Base-by-base conservation (phyloP, 2,888 invertebrate genomes). In the Cryptophagus acutangulus region DNA sequence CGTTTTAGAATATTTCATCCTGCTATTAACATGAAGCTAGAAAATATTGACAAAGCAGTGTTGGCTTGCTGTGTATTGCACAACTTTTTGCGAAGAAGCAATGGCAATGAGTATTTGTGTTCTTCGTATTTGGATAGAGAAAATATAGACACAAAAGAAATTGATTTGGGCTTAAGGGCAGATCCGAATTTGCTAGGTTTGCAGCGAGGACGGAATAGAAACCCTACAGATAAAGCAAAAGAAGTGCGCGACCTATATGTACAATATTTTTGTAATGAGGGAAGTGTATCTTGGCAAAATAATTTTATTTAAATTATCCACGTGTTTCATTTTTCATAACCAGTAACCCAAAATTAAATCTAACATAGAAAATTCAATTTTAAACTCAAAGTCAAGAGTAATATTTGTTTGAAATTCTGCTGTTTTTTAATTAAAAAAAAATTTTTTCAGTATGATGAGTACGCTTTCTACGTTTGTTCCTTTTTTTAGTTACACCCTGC, bases 21-120 rank as follows among this genome's bases (percentile, higher is more conserved):
- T n/a, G n/a, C n/a, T n/a, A n/a, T n/a, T n/a, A n/a, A n/a, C n/a
- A n/a, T n/a, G n/a, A n/a, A n/a, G 13, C 24, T 36, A 16, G 41
- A 41, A 20, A 41, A 39, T 33, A 16, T 40, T 9, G 33, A 40
- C 4, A 33, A 20, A 16, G 39, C 39, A 5, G 42, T 43, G 14
- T 17, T 40, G 34, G 43, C 43, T 12, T 9, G 34, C 25, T 40
- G 34, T 40, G 35, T 20, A 28, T 26, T 43, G n/a, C 43, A 43
- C 25, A 43, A 43, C 28, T 43, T 40, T 35, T 30, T 35, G 24
- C 29, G 38, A 31, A 33, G 20, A 20, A 20, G 36, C n/a, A 6
- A 5, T 5, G n/a, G 14, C 8, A 15, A 10, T 36, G 6, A 5
- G n/a, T 37, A 37, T 13, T 14, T n/a, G 6, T 17, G 35, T 14